Evolutionary conservation across 2,113 vertebrate species (phyloP).

Genomic region (Prionailurus viverrinus): DNA sequence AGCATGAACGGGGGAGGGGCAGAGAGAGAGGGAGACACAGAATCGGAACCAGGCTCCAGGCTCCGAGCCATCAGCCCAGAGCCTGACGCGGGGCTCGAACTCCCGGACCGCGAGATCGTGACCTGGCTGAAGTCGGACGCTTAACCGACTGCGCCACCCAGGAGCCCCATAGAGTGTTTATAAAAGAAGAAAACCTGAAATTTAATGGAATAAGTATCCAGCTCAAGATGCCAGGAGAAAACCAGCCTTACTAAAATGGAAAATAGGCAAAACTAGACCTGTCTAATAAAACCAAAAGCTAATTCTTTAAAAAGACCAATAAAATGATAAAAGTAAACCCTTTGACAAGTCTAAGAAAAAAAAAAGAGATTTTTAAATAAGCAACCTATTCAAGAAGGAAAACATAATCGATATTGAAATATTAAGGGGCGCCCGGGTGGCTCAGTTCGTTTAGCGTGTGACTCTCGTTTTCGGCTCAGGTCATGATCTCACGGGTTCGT

Average conservation of each 20-base stretch:
- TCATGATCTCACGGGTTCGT: no score
- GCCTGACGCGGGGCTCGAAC: no score
- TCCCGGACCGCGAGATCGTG: no score
- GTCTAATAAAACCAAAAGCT: neutral
- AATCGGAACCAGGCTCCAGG: no score
- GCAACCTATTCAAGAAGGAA: neutral
- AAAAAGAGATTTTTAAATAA: constrained; percentile 10
- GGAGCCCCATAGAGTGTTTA: neutral
- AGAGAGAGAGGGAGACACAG: no score
- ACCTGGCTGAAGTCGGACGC: no score
- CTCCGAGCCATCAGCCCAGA: no score
- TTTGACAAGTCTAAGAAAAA: constrained; percentile 29
- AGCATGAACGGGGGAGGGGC: no score
- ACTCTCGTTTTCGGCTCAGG: no score
- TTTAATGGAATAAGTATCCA: neutral
- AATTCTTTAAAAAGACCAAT: neutral
- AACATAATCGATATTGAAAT: constrained; percentile 5
- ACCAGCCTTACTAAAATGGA: constrained; percentile 28
- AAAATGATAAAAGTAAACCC: neutral
- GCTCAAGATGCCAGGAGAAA: neutral
- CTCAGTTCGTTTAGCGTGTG: no score
- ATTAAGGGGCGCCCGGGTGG: neutral
- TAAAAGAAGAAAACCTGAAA: neutral
- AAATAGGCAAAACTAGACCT: constrained; percentile 13
- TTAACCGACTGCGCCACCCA: no score